Evolutionary conservation across 2,797 vertebrate genomes (phyloP), one percentile per base, ranked within the genome.

Genomic region (Lagocephalus sceleratus): DNA sequence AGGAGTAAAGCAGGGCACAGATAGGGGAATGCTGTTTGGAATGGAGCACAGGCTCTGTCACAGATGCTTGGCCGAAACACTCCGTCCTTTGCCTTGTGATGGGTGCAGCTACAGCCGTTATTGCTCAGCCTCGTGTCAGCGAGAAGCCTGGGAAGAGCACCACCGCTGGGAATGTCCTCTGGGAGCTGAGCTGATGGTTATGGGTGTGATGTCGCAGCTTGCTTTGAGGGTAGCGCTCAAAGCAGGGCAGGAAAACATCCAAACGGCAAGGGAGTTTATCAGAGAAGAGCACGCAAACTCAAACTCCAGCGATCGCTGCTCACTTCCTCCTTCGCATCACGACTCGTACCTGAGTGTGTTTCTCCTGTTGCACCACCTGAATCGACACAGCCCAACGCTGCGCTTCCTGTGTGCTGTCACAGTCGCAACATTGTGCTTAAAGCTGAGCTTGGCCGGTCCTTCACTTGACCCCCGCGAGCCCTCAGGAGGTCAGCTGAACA

Each of bases 31-130:
- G 35, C 5, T 44, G 17, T 84, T 87, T 53, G 84, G 85, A 57
- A 75, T 63, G 1, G 85, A 92, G 55, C 90, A 92, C 47, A 85
- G 88, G 46, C 85, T 88, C 54, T 99, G 97, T 72, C 97, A 99
- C 81, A 74, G 44, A 65, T 99, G 97, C 66, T 76, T 99, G 82
- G 71, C 60, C 32, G 87, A 86, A 32, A 87, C 89, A 0, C 25
- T 89, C 42, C 79, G 87, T 63, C 69, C 78, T 0, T 66, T 97
- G 57, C 93, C 95, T 1, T 99, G 97, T 52, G 60, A 25, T 0
- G 78, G 85, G 0, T 99, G 97, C 58, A 94, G 93, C 47, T 96
- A 94, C 6, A 89, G 90, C 40, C 86, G 83, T 21, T 99, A 98
- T 72, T 99, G 97, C 68, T 91, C 93, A 40, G 66, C 66, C 1